Evolutionary conservation across 2,113 vertebrate genomes (phyloP).

Genomic region (Bubo blakistoni): DNA sequence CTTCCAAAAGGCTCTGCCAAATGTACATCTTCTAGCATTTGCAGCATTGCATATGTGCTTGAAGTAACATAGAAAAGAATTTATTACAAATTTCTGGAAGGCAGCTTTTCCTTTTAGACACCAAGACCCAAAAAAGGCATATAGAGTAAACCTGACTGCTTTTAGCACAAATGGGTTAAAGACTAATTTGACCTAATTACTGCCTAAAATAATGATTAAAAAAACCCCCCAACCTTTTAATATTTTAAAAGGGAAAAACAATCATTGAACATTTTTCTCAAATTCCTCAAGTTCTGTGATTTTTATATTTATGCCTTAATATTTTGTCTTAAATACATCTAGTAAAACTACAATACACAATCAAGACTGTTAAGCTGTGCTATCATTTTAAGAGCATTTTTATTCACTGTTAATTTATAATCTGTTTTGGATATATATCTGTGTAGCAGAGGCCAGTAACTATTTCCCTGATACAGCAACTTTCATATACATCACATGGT

Average conservation of each 20-base stretch:
- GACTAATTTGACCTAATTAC: background rate
- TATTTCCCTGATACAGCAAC: background rate
- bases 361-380: background rate
- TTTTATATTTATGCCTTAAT: background rate
- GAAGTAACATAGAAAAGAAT: background rate
- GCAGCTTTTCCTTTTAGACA: background rate
- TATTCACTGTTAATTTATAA: background rate
- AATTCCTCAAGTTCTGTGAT: background rate
- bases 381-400: background rate
- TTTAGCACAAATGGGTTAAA: background rate
- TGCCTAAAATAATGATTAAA: background rate
- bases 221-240: background rate
- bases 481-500: background rate
- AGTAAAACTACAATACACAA: background rate
- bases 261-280: background rate
- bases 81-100: background rate
- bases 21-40: background rate
- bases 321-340: background rate
- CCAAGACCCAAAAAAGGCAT: background rate
- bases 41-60: background rate
- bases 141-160: background rate
- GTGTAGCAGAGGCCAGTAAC: background rate
- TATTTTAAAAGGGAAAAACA: background rate
- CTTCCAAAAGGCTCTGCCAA: background rate
- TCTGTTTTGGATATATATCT: background rate